Conservation (phyloP, 2,888 invertebrate genomes). For the Drosophila atripex region DNA sequence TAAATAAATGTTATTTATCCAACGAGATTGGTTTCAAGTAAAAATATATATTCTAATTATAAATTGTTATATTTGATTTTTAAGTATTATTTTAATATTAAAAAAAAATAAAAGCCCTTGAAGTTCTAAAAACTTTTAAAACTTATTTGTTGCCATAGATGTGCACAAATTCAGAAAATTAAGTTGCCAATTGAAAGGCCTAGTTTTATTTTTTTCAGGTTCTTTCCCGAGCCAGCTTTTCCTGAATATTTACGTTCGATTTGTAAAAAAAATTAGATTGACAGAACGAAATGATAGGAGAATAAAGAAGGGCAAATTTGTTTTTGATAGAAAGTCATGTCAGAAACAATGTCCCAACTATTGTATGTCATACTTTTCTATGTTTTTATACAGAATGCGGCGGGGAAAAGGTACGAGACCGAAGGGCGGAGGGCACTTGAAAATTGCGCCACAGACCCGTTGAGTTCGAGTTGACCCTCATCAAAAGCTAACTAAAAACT, state of each 20-base stretch:
- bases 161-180: conserved; percentile 39
- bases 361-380: conserved; percentile 60
- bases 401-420: neutral
- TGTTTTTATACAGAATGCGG: conserved; percentile 16
- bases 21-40: too few species aligned
- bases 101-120: neutral
- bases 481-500: conserved; percentile 79
- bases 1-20: too few species aligned
- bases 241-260: conserved; percentile 43
- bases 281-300: conserved; percentile 54
- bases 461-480: conserved; percentile 75
- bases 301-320: conserved; percentile 75
- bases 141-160: conserved; percentile 27
- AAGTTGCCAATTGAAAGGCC: conserved; percentile 59
- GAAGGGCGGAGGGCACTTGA: conserved; percentile 56
- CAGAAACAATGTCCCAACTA: conserved; percentile 78
- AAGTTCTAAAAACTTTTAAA: neutral
- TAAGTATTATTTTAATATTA: neutral
- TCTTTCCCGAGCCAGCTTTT: neutral
- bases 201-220: conserved; percentile 12
- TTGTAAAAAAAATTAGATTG: conserved; percentile 41
- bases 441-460: conserved; percentile 65
- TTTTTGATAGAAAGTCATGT: conserved; percentile 79
- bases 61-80: neutral
- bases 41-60: too few species aligned